Evolutionary conservation across 2,888 invertebrate genomes (phyloP).

Genomic region (Habrosyne pyritoides): DNA sequence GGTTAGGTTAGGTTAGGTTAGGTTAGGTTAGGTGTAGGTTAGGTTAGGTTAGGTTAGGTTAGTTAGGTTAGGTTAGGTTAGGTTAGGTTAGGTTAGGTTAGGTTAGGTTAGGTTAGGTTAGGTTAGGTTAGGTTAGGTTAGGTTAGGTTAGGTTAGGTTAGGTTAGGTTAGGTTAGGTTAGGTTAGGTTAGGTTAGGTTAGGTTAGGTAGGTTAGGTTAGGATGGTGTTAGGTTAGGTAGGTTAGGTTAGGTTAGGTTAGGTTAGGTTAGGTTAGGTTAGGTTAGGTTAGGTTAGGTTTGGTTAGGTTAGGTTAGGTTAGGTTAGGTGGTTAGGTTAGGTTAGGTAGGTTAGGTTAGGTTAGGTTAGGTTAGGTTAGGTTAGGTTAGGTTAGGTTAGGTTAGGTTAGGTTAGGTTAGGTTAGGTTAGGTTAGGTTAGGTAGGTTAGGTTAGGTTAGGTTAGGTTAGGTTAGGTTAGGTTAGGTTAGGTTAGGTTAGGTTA

Average conservation of each 20-base stretch:
- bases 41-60: constrained; percentile 37
- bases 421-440: too few relatives aligned
- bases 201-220: constrained; percentile 27
- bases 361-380: constrained; percentile 24
- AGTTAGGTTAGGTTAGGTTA: constrained; percentile 38
- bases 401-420: constrained; percentile 22
- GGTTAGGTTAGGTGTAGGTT: constrained; percentile 36
- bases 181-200: constrained; percentile 38
- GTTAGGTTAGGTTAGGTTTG: constrained; percentile 17
- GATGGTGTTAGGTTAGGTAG: constrained; percentile 22
- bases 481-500: constrained; percentile 18
- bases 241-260: too few relatives aligned
- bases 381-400: constrained; percentile 19
- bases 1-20: constrained; percentile 36
- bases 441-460: constrained; percentile 18
- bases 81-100: constrained; percentile 43
- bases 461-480: constrained; percentile 18
- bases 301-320: constrained; percentile 17
- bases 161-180: constrained; percentile 38
- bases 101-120: constrained; percentile 42
- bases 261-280: constrained; percentile 20
- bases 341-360: too few relatives aligned
- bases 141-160: constrained; percentile 39
- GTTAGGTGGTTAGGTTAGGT: constrained; percentile 16
- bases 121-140: constrained; percentile 39